Conservation (phyloP, 2,113 vertebrate genomes). For the Rhadina sibilatrix region DNA sequence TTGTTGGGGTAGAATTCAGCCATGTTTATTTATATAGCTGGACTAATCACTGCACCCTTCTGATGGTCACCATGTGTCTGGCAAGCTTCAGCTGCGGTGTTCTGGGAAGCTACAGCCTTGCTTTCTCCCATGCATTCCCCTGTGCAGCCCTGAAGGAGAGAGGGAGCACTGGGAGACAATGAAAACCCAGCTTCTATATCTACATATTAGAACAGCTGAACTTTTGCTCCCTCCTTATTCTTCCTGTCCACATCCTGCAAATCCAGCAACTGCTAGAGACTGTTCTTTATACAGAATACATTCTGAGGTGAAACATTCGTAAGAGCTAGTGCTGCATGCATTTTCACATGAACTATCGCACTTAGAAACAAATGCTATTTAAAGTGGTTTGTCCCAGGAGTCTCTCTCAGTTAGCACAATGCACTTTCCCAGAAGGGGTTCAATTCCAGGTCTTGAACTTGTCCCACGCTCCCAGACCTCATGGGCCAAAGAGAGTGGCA, state of each 20-base stretch:
- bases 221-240: conserved; percentile 8
- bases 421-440: conserved; percentile 60
- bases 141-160: neutral
- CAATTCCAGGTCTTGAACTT: conserved; percentile 52
- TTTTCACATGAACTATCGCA: conserved; percentile 66
- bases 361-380: conserved; percentile 64
- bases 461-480: conserved; percentile 58
- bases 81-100: conserved; percentile 33
- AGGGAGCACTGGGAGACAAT: neutral
- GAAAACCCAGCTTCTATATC: neutral
- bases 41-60: conserved; percentile 49
- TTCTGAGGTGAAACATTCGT: conserved; percentile 15
- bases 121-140: conserved; percentile 52
- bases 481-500: conserved; percentile 16
- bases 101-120: conserved; percentile 43
- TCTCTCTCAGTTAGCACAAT: conserved; percentile 39
- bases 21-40: conserved; percentile 52
- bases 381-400: conserved; percentile 61
- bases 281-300: neutral
- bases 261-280: neutral
- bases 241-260: conserved; percentile 28
- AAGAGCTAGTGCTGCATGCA: neutral
- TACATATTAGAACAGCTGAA: neutral
- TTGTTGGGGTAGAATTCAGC: neutral
- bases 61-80: conserved; percentile 58